A percentile compares a stretch with the other conserved stretches of the same genome.
Evolutionary conservation across 2,113 vertebrate genomes (phyloP).

Genomic region (Phylloscopus whistleri): DNA sequence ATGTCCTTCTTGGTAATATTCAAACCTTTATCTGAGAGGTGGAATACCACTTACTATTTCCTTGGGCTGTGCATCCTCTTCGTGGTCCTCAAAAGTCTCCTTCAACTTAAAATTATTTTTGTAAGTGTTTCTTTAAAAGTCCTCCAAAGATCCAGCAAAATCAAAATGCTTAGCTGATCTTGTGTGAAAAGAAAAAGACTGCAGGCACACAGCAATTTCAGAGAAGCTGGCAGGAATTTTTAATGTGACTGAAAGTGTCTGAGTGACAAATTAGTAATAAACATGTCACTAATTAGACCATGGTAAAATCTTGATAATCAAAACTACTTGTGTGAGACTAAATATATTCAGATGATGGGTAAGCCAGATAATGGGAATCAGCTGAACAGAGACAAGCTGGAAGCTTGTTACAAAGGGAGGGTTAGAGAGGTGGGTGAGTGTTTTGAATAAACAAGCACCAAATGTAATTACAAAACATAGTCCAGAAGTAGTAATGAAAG

Average conservation of each 20-base stretch:
- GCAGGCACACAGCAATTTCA: background rate
- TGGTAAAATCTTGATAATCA: constrained; percentile 57
- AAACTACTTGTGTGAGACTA: constrained; percentile 63
- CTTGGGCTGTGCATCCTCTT: background rate
- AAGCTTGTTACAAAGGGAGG: background rate
- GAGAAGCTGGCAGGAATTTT: constrained; percentile 44
- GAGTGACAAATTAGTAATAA: constrained; percentile 66
- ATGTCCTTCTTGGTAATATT: background rate
- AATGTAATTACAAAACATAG: background rate
- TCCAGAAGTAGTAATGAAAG: background rate
- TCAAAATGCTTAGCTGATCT: constrained; percentile 45
- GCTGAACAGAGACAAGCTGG: constrained; percentile 32
- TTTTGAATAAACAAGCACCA: constrained; percentile 28
- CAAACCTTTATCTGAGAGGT: background rate
- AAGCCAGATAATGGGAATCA: constrained; percentile 44
- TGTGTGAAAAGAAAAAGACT: constrained; percentile 19
- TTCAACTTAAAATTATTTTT: background rate
- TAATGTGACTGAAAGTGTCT: constrained; percentile 46
- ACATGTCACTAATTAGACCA: constrained; percentile 59
- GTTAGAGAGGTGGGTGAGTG: background rate
- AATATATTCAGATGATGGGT: constrained; percentile 23
- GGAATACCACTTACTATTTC: background rate
- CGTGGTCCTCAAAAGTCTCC: background rate
- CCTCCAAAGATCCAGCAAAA: background rate
- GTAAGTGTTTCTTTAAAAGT: constrained; percentile 28